These are phyloP conservation scores for Emys orbicularis DNA, from an alignment of 2,797 vertebrate genomes.

Conservation along the genomic window DNA sequence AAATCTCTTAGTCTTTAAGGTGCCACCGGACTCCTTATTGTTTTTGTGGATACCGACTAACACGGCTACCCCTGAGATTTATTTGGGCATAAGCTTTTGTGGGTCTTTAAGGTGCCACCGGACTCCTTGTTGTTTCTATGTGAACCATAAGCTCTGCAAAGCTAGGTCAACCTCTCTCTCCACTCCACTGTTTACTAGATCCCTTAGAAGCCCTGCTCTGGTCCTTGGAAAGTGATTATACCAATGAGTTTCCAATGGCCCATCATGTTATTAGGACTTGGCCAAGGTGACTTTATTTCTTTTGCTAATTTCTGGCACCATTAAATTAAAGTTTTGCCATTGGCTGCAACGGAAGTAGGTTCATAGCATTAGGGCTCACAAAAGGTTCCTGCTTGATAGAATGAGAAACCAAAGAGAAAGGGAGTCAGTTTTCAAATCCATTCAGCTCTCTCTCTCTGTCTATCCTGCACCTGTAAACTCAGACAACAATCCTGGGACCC, in stretches of 20 bases:
- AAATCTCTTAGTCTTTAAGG: too few relatives aligned
- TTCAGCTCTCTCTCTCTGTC: accelerated
- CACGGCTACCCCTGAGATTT: too few relatives aligned
- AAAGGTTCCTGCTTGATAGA: not conserved
- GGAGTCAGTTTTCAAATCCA: not conserved
- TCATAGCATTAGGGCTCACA: not conserved
- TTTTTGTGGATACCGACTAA: too few relatives aligned
- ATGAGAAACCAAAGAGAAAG: not conserved
- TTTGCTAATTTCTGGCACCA: not conserved
- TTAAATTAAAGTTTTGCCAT: not conserved
- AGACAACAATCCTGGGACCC: not conserved
- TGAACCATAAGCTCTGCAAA: not conserved
- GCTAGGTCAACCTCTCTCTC: not conserved
- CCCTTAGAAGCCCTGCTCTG: not conserved
- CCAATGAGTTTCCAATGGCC: not conserved
- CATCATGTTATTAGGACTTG: not conserved
- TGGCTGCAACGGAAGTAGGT: accelerated
- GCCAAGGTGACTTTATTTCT: not conserved
- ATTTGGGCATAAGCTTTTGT: too few relatives aligned
- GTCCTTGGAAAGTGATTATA: not conserved
- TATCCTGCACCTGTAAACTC: not conserved
- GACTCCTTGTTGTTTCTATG: not conserved
- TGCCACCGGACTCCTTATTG: too few relatives aligned
- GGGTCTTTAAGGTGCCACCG: too few relatives aligned
- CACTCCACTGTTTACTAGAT: not conserved